Conservation (phyloP, 2,113 vertebrate genomes). For the Limnothrissa miodon region DNA sequence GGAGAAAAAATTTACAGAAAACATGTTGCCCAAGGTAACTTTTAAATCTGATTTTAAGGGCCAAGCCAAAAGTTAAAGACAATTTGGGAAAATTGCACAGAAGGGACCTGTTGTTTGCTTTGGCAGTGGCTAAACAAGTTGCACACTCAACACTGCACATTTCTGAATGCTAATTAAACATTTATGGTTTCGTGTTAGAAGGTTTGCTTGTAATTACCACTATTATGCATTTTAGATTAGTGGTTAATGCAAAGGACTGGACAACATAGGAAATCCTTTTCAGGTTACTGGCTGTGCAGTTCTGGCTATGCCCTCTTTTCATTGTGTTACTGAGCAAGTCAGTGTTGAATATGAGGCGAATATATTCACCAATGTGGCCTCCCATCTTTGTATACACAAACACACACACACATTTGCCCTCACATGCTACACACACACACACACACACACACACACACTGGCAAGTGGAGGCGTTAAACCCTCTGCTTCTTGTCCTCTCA, state of each 20-base stretch:
- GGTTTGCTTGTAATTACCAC: background rate
- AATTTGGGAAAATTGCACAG: background rate
- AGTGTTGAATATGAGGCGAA: background rate
- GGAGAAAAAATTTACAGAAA: background rate
- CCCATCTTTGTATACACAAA: background rate
- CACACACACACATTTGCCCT: conserved; percentile 25
- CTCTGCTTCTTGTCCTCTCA: conserved; percentile 73
- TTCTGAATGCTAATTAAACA: background rate
- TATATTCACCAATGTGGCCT: background rate
- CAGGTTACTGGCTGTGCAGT: background rate
- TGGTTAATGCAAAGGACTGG: background rate
- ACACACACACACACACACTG: conserved; percentile 49
- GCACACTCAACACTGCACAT: background rate
- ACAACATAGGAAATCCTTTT: background rate
- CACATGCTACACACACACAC: background rate
- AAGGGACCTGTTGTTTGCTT: background rate
- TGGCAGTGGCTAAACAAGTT: background rate
- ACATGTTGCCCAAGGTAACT: background rate
- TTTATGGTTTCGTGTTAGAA: background rate
- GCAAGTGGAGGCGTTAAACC: conserved; percentile 71
- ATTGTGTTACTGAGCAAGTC: background rate
- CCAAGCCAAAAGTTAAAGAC: background rate
- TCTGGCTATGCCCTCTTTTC: background rate
- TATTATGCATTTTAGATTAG: background rate
- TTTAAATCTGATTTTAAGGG: background rate